Percentiles rank a stretch among this genome's conserved stretches.
phyloP scores from a whole-genome alignment of 2,113 vertebrate genomes.

The Motacilla tschutschensis region DNA sequence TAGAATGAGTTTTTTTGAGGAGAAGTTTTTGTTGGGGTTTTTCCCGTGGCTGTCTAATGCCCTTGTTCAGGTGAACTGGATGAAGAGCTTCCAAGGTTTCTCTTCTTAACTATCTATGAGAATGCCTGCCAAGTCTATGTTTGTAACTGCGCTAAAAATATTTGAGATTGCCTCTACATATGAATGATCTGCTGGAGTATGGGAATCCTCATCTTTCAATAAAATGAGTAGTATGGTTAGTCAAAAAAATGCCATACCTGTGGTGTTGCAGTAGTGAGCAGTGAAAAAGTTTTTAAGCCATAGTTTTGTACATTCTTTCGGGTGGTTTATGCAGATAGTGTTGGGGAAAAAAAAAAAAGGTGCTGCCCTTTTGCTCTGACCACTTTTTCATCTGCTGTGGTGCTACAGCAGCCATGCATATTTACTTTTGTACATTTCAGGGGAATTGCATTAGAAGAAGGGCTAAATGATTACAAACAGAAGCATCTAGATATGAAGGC shows the following conservation, averaged over 20 bases:
- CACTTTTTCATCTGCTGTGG: not conserved
- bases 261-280: not conserved
- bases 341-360: not conserved
- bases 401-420: fast-evolving
- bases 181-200: not conserved
- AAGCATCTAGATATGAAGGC: not conserved
- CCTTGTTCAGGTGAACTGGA: not conserved
- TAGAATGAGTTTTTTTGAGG: not conserved
- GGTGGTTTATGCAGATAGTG: not conserved
- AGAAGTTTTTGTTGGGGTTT: not conserved
- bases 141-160: not conserved
- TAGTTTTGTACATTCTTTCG: fast-evolving
- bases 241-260: not conserved
- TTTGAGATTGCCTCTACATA: not conserved
- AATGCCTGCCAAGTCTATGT: not conserved
- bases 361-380: not conserved
- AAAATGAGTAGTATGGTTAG: not conserved
- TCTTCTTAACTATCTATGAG: not conserved
- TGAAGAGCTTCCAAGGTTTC: not conserved
- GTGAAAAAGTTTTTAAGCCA: not conserved
- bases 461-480: not conserved
- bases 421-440: not conserved
- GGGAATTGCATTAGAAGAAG: not conserved
- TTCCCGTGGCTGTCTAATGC: not conserved
- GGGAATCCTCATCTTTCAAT: not conserved